phyloP scores from a whole-genome alignment of 1,140 invertebrate genomes.

The Leguminivora glycinivorella region DNA sequence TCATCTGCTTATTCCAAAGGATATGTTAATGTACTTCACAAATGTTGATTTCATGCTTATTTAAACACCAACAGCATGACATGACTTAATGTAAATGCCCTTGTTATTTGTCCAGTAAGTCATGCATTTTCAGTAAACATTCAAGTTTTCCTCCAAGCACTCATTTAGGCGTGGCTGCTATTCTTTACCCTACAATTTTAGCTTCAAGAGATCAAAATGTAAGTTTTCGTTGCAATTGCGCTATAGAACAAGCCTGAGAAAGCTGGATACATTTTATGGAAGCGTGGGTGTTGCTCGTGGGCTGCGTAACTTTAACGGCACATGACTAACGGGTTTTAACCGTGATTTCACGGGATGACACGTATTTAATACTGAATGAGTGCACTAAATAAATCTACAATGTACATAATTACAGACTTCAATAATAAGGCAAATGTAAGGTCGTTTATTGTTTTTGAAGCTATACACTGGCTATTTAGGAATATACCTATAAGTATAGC shows the following conservation, averaged over 20 bases:
- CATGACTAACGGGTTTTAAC: constrained; percentile 28
- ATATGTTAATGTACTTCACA: not conserved
- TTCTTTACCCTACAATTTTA: not conserved
- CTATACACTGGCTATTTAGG: not conserved
- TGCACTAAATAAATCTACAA: not conserved
- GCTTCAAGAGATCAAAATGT: not conserved
- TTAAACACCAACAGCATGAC: not conserved
- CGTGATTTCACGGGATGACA: constrained; percentile 22
- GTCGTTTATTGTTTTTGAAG: not conserved
- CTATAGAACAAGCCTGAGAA: constrained; percentile 13
- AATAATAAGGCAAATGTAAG: too few relatives aligned
- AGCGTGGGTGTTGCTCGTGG: constrained; percentile 22
- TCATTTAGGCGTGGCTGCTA: not conserved
- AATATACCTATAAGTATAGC: not conserved
- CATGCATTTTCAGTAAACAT: not conserved
- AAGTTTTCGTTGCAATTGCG: not conserved
- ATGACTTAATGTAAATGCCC: not conserved
- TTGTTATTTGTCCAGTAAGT: not conserved
- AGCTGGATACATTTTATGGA: constrained; percentile 10
- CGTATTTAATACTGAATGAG: not conserved
- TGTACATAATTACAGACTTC: not conserved
- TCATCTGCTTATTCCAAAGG: not conserved
- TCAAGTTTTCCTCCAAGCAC: not conserved
- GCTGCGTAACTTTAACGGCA: constrained; percentile 21
- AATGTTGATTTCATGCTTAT: too few relatives aligned